Percentiles rank a stretch among this genome's conserved stretches.
Conservation (phyloP, 35 echinoderm and acorn worm species). For the Heliocidaris tuberculata region DNA sequence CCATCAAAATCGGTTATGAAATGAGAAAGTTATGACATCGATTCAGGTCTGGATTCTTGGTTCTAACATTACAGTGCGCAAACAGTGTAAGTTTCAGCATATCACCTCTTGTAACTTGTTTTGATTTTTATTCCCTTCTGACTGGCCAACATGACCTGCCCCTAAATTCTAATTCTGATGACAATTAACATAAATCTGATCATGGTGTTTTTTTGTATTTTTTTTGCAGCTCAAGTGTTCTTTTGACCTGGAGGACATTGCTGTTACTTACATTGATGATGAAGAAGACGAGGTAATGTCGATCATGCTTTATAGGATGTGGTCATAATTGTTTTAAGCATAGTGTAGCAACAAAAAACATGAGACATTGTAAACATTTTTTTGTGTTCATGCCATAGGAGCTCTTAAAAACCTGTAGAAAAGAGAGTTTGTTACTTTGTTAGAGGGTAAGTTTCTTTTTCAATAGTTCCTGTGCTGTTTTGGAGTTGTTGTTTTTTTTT, state of each 20-base stretch:
- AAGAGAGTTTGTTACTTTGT: neutral
- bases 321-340: neutral
- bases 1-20: too few relatives aligned
- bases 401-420: neutral
- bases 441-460: neutral
- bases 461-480: neutral
- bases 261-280: slow-evolving; percentile 69
- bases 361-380: too few relatives aligned
- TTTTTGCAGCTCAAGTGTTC: slow-evolving; percentile 65
- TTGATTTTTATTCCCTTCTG: neutral
- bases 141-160: neutral
- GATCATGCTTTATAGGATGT: neutral
- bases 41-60: neutral
- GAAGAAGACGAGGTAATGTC: slow-evolving; percentile 77
- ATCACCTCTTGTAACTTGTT: neutral
- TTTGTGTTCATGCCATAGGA: too few relatives aligned
- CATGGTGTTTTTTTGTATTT: neutral
- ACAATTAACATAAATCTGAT: neutral
- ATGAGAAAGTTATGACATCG: too few relatives aligned
- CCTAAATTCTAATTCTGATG: neutral
- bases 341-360: neutral
- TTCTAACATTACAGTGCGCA: neutral
- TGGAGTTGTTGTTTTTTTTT: neutral
- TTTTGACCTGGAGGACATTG: slow-evolving; percentile 61
- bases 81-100: neutral